phyloP scores from a whole-genome alignment of 2,888 invertebrate genomes.

The Xanthia icteritia region DNA sequence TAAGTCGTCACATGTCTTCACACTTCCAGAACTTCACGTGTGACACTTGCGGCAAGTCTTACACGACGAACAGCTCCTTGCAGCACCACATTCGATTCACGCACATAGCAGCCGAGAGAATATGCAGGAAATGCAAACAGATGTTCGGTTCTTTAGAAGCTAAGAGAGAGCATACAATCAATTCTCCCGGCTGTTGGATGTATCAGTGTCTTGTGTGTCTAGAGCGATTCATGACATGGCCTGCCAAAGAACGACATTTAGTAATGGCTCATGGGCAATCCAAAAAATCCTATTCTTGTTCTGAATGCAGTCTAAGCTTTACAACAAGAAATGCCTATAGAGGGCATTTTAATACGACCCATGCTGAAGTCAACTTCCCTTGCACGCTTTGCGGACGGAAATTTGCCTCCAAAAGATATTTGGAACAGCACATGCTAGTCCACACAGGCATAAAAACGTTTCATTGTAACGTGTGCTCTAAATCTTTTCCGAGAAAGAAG shows the following conservation, averaged over 20 bases:
- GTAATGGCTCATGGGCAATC: constrained; percentile 74
- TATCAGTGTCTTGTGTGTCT: constrained; percentile 81
- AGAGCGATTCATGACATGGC: constrained; percentile 79
- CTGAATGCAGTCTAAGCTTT: constrained; percentile 80
- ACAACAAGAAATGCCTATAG: constrained; percentile 77
- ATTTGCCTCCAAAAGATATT: constrained; percentile 77
- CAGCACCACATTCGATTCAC: constrained; percentile 79
- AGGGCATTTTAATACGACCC: constrained; percentile 79
- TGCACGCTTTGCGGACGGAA: constrained; percentile 82
- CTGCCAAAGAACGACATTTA: constrained; percentile 78
- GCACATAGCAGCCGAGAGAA: constrained; percentile 75
- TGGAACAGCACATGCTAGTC: constrained; percentile 86
- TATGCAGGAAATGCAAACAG: constrained; percentile 82
- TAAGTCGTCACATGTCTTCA: constrained; percentile 82
- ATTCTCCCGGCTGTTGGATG: constrained; percentile 79
- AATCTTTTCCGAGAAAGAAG: constrained; percentile 82
- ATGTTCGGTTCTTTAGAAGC: constrained; percentile 77
- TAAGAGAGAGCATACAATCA: constrained; percentile 76
- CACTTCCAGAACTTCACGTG: constrained; percentile 84
- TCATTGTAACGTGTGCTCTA: constrained; percentile 86
- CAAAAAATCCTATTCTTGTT: constrained; percentile 77
- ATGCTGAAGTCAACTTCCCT: constrained; percentile 80
- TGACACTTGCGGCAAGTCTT: constrained; percentile 84
- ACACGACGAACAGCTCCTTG: constrained; percentile 79
- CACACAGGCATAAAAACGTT: constrained; percentile 88